phyloP scores from a whole-genome alignment of 2,113 vertebrate genomes.

The Tauraco erythrolophus region DNA sequence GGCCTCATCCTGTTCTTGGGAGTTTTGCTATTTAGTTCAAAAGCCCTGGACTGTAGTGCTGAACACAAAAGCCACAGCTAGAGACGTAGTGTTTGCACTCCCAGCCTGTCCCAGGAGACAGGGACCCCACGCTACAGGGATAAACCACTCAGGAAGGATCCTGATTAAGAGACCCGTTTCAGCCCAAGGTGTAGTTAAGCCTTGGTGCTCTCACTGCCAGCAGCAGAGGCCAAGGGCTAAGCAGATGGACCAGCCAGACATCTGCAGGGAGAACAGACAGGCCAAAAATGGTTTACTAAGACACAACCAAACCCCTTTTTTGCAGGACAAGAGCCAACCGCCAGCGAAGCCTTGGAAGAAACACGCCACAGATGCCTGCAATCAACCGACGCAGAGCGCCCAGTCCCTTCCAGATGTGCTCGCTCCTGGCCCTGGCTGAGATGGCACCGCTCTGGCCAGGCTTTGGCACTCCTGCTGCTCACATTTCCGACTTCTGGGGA shows the following conservation, averaged over 20 bases:
- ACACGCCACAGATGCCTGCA: rapidly evolving
- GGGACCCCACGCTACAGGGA: background rate
- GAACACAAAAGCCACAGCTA: background rate
- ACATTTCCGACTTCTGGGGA: background rate
- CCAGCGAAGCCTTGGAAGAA: background rate
- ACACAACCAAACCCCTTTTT: background rate
- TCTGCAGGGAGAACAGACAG: background rate
- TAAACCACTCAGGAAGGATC: background rate
- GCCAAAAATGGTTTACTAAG: background rate
- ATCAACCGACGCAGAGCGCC: rapidly evolving
- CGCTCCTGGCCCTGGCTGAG: background rate
- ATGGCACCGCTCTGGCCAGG: background rate
- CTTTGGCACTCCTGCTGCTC: background rate
- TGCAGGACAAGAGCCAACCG: background rate
- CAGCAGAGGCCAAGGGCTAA: background rate
- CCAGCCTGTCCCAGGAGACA: background rate
- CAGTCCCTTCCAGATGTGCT: rapidly evolving
- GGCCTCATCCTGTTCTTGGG: background rate
- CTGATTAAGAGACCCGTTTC: background rate
- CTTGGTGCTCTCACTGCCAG: background rate
- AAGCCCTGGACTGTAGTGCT: background rate
- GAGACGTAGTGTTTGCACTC: background rate
- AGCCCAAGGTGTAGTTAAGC: background rate
- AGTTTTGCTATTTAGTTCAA: background rate
- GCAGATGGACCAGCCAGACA: background rate